These are phyloP conservation scores for Sorex maritimensis DNA, from an alignment of 2,797 vertebrate species.

Conservation along the genomic window DNA sequence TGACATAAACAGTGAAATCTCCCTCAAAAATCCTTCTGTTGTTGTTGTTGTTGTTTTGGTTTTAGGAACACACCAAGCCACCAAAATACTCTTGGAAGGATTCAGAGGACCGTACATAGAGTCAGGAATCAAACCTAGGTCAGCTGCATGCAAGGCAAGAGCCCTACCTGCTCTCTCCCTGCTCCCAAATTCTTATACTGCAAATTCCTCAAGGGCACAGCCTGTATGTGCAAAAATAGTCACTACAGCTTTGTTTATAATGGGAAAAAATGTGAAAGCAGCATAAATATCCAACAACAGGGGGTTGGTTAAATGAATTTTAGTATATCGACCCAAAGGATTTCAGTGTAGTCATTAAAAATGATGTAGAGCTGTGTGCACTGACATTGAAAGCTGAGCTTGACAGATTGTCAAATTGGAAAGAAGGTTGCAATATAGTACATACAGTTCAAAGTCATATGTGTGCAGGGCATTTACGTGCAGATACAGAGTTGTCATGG, in stretches of 20 bases:
- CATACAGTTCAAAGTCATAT: not conserved
- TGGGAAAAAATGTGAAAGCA: conserved; percentile 62
- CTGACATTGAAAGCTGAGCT: conserved; percentile 63
- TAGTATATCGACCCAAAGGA: conserved; percentile 73
- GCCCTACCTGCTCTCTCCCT: not conserved
- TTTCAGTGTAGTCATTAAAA: conserved; percentile 57
- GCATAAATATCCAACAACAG: conserved; percentile 63
- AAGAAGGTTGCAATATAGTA: conserved; percentile 45
- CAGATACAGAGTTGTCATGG: not conserved
- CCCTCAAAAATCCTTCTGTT: too few relatives aligned
- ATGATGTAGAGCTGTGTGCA: conserved; percentile 29
- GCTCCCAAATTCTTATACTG: not conserved
- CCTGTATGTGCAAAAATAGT: not conserved
- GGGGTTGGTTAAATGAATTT: conserved; percentile 73
- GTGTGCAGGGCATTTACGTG: conserved; percentile 34
- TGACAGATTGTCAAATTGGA: conserved; percentile 26
- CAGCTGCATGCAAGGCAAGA: too few relatives aligned
- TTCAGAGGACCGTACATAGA: too few relatives aligned
- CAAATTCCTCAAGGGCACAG: conserved; percentile 27
- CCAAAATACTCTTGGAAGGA: too few relatives aligned
- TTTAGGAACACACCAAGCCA: too few relatives aligned
- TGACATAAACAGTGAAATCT: not conserved
- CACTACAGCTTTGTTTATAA: conserved; percentile 61
- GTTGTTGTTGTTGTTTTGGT: too few relatives aligned
- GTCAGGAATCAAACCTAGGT: too few relatives aligned